Evolutionary conservation across 2,797 vertebrate genomes (phyloP).

Genomic region (Enteromius afrohamiltoni): DNA sequence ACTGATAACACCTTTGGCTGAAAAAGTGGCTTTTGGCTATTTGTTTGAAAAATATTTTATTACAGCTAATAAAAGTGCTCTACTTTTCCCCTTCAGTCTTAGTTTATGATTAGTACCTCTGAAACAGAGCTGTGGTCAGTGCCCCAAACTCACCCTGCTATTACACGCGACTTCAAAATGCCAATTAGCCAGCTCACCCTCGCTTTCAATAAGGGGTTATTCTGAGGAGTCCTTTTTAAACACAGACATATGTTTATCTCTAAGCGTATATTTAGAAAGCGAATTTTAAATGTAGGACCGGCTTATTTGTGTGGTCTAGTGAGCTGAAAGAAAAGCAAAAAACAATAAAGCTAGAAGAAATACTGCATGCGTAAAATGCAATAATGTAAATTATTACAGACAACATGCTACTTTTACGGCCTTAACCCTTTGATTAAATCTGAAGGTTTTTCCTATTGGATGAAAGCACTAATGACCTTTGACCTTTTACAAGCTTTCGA

Average conservation of each 20-base stretch:
- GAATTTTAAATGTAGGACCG: constrained; percentile 9
- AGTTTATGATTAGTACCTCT: constrained; percentile 58
- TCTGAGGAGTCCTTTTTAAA: constrained; percentile 51
- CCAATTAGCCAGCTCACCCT: constrained; percentile 41
- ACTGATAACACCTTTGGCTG: constrained; percentile 51
- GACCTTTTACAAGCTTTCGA: constrained; percentile 11
- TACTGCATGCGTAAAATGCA: neutral
- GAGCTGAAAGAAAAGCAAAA: neutral
- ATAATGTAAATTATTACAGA: constrained; percentile 1
- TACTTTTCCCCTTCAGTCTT: constrained; percentile 46
- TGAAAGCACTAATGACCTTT: constrained; percentile 28
- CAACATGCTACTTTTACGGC: constrained; percentile 2
- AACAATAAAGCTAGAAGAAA: neutral
- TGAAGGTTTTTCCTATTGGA: constrained; percentile 7
- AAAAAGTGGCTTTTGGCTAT: constrained; percentile 38
- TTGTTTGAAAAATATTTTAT: constrained; percentile 61
- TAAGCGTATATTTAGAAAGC: constrained; percentile 41
- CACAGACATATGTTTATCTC: constrained; percentile 41
- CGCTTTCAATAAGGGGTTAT: constrained; percentile 39
- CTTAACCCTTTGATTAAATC: neutral
- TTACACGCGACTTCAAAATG: constrained; percentile 53
- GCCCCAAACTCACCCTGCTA: constrained; percentile 60
- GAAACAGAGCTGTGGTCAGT: constrained; percentile 52
- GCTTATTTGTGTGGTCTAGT: neutral
- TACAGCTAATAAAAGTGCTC: constrained; percentile 59